Evolutionary conservation across 1,140 invertebrate genomes (phyloP).

Genomic region (Drosophila cardini): DNA sequence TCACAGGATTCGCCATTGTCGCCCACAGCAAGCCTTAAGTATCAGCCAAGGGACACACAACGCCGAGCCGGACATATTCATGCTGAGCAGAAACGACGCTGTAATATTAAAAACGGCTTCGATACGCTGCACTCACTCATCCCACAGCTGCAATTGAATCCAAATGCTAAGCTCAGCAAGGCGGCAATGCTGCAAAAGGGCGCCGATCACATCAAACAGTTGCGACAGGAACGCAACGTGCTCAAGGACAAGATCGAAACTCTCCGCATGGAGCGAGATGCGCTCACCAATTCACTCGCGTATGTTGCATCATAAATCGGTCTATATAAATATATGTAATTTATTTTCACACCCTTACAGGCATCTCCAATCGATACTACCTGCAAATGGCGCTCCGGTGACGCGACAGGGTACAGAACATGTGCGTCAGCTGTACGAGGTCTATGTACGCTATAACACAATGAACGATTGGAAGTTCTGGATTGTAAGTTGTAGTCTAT

Average conservation of each 20-base stretch:
- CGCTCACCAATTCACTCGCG: slow-evolving; percentile 95
- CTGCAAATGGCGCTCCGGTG: slow-evolving; percentile 97
- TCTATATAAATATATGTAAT: not conserved
- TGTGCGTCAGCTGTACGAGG: slow-evolving; percentile 97
- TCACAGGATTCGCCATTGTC: slow-evolving; percentile 84
- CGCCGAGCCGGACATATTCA: slow-evolving; percentile 95
- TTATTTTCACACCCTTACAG: slow-evolving; percentile 84
- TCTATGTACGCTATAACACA: slow-evolving; percentile 94
- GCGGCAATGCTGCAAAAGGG: slow-evolving; percentile 98
- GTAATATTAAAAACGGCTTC: slow-evolving; percentile 99
- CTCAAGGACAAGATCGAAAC: slow-evolving; percentile 96
- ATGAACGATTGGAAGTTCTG: slow-evolving; percentile 98
- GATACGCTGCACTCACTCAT: slow-evolving; percentile 97
- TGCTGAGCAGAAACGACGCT: slow-evolving; percentile 98
- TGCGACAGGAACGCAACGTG: slow-evolving; percentile 93
- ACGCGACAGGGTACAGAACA: slow-evolving; percentile 94
- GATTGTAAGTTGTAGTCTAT: slow-evolving; percentile 89
- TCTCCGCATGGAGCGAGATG: slow-evolving; percentile 94
- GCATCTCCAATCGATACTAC: slow-evolving; percentile 96
- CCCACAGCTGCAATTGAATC: slow-evolving; percentile 95
- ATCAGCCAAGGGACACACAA: slow-evolving; percentile 84
- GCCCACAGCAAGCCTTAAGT: slow-evolving; percentile 84
- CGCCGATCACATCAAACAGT: slow-evolving; percentile 96
- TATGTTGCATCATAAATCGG: slow-evolving; percentile 13
- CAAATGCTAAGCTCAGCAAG: slow-evolving; percentile 96